Evolutionary conservation across 2,113 vertebrate genomes (phyloP).

Genomic region (Triplophysa dalaica): DNA sequence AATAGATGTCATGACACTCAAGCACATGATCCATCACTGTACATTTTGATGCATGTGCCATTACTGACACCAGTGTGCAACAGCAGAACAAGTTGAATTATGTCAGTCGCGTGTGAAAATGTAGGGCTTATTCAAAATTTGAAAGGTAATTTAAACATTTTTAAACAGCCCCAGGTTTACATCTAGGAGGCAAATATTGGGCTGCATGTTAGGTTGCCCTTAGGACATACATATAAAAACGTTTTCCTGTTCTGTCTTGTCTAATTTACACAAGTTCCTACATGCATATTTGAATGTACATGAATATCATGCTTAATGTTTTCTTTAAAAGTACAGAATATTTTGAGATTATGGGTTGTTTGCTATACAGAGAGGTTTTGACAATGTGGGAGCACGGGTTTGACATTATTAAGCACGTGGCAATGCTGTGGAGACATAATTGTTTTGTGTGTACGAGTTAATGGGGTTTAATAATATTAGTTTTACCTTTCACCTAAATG

Average conservation of each 20-base stretch:
- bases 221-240: neutral
- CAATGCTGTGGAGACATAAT: neutral
- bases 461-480: neutral
- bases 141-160: neutral
- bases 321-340: no score
- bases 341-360: constrained; percentile 2
- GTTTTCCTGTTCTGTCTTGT: neutral
- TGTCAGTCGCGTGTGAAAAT: constrained; percentile 6
- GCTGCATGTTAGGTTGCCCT: neutral
- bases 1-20: constrained; percentile 11
- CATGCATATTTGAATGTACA: neutral
- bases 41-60: constrained; percentile 11
- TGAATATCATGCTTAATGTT: neutral
- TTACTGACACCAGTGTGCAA: neutral
- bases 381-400: no score
- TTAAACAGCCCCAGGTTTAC: neutral
- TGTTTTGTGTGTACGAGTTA: neutral
- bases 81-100: neutral
- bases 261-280: neutral
- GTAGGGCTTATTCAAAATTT: no score
- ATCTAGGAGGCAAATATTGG: neutral
- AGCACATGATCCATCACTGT: neutral
- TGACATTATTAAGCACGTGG: neutral
- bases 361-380: neutral
- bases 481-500: constrained; percentile 14